Evolutionary conservation across 2,113 vertebrate genomes (phyloP).

Genomic region (Myrmecophaga tridactyla): DNA sequence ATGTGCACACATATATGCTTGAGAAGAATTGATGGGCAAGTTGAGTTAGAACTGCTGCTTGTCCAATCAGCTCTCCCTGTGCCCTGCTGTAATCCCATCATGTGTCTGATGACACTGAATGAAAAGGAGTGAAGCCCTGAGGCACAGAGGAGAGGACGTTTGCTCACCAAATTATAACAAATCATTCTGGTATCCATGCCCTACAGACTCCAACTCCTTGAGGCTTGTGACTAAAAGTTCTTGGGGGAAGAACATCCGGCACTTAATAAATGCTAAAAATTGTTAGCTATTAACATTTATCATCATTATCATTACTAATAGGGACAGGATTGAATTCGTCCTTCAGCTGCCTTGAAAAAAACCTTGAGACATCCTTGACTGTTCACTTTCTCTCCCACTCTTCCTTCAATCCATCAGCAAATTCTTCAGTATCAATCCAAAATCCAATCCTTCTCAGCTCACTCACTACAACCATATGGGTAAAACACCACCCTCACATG

Average conservation of each 20-base stretch:
- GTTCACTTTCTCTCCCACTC: not conserved
- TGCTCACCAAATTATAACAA: not conserved
- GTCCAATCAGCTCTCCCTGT: not conserved
- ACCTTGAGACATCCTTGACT: not conserved
- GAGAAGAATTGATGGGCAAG: not conserved
- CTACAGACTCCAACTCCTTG: not conserved
- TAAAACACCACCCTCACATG: not conserved
- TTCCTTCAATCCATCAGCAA: not conserved
- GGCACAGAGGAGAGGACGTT: not conserved
- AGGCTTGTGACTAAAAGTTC: not conserved
- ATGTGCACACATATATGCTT: accelerated
- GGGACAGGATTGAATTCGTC: not conserved
- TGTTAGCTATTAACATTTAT: conserved; percentile 51
- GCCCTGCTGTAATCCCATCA: not conserved
- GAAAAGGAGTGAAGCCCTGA: not conserved
- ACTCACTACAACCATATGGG: not conserved
- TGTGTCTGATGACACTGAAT: not conserved
- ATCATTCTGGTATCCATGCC: not conserved
- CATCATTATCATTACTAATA: conserved; percentile 32
- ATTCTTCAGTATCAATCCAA: not conserved
- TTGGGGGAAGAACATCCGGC: not conserved
- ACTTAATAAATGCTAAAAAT: conserved; percentile 27
- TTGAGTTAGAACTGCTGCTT: not conserved
- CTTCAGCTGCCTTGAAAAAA: not conserved
- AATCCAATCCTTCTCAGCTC: accelerated